Evolutionary conservation across 2,113 vertebrate genomes (phyloP).

Genomic region (Barbus barbus): DNA sequence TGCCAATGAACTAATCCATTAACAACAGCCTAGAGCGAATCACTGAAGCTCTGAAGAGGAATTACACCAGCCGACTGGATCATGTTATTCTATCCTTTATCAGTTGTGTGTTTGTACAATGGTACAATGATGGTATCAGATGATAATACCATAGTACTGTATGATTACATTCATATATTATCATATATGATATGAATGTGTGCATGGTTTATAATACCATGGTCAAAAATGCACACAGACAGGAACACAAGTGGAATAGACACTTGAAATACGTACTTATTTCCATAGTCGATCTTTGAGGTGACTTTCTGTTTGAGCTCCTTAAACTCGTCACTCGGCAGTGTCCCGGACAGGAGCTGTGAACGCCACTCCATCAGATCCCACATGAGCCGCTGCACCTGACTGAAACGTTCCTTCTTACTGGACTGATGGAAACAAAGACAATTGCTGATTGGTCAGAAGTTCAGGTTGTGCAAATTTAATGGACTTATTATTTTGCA

Average conservation of each 20-base stretch:
- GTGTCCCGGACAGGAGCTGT: conserved; percentile 93
- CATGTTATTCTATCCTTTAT: not conserved
- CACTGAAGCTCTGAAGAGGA: not conserved
- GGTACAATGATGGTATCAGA: not conserved
- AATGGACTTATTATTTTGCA: not conserved
- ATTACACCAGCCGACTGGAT: not conserved
- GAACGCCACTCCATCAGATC: conserved; percentile 97
- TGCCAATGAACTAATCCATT: not conserved
- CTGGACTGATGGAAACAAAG: conserved; percentile 73
- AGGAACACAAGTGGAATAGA: not conserved
- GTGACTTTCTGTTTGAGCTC: conserved; percentile 98
- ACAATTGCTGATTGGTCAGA: conserved; percentile 66
- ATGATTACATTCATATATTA: not conserved
- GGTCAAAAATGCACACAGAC: not conserved
- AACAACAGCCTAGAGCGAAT: not conserved
- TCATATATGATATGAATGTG: too few species aligned
- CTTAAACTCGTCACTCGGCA: conserved; percentile 95
- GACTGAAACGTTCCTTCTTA: conserved; percentile 79
- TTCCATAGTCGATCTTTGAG: conserved; percentile 96
- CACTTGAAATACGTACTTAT: conserved; percentile 80
- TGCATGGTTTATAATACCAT: not conserved
- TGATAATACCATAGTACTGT: not conserved
- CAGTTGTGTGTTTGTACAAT: not conserved
- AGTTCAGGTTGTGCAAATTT: not conserved
- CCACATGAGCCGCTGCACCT: conserved; percentile 91